phyloP scores from a whole-genome alignment of 2,113 vertebrate genomes.

The Mustela nigripes region DNA sequence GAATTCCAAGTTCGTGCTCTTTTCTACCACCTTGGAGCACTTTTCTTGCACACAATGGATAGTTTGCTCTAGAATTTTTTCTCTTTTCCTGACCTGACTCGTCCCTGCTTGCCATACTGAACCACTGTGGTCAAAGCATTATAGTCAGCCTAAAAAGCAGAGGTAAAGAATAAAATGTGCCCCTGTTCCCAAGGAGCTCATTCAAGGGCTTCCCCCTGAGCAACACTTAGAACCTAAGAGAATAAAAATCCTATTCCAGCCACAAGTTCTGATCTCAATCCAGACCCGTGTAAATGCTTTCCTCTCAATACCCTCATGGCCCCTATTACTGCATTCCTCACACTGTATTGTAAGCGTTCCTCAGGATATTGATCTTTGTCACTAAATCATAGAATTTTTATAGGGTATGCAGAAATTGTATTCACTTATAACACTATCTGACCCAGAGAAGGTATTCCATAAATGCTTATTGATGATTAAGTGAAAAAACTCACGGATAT shows the following conservation, averaged over 20 bases:
- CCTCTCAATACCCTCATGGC: not conserved
- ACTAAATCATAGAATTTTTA: not conserved
- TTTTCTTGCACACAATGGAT: not conserved
- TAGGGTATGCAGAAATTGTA: not conserved
- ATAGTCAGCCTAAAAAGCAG: not conserved
- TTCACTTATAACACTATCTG: not conserved
- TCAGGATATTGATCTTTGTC: not conserved
- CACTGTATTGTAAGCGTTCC: not conserved
- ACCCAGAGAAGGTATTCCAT: not conserved
- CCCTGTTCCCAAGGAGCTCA: not conserved
- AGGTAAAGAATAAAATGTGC: not conserved
- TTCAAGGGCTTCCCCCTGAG: not conserved
- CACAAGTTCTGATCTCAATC: not conserved
- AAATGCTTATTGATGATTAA: conserved; percentile 12
- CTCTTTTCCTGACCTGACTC: not conserved
- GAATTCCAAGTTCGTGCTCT: not conserved
- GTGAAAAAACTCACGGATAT: not conserved
- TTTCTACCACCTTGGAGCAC: not conserved
- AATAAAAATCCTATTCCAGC: not conserved
- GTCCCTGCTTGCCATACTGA: not conserved
- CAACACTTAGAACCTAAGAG: not conserved
- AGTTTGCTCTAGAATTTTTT: not conserved
- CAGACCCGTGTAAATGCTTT: not conserved
- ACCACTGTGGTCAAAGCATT: not conserved
- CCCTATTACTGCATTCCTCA: not conserved